Evolutionary conservation across 2,797 vertebrate species (phyloP).

Genomic region (Hippopotamyrus pictus): DNA sequence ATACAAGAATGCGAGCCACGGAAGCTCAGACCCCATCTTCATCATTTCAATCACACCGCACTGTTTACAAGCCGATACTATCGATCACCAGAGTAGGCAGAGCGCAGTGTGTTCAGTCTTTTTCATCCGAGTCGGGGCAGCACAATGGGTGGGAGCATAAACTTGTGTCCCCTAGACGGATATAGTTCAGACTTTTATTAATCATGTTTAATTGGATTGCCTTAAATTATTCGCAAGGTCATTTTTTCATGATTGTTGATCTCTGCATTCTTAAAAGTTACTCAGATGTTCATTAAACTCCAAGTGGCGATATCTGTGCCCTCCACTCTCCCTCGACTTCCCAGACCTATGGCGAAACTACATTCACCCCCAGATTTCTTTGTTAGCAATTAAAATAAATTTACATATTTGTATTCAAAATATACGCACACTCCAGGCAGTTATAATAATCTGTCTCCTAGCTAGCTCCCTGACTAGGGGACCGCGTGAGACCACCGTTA

Average conservation of each 20-base stretch:
- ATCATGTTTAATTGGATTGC: background rate
- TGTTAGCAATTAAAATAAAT: no score
- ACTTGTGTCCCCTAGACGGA: background rate
- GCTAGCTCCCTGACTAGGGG: conserved; percentile 7
- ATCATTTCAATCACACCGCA: background rate
- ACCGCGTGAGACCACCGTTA: conserved; percentile 21
- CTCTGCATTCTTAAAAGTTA: background rate
- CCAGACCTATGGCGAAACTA: background rate
- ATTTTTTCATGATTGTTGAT: background rate
- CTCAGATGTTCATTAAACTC: background rate
- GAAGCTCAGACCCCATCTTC: background rate
- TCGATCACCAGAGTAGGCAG: background rate
- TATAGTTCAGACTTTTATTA: background rate
- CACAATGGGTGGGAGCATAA: background rate
- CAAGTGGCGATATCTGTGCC: background rate
- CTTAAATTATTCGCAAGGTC: background rate
- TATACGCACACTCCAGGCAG: background rate
- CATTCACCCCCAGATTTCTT: background rate
- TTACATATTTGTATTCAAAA: background rate
- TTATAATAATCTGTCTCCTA: background rate
- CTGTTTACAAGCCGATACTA: background rate
- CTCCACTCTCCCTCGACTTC: background rate
- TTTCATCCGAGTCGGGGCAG: background rate
- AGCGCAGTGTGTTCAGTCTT: background rate
- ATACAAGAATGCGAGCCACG: background rate